A percentile compares a stretch with the other conserved stretches of the same genome.
phyloP scores from a whole-genome alignment of 1,140 invertebrate genomes.

The Diprion similis region DNA sequence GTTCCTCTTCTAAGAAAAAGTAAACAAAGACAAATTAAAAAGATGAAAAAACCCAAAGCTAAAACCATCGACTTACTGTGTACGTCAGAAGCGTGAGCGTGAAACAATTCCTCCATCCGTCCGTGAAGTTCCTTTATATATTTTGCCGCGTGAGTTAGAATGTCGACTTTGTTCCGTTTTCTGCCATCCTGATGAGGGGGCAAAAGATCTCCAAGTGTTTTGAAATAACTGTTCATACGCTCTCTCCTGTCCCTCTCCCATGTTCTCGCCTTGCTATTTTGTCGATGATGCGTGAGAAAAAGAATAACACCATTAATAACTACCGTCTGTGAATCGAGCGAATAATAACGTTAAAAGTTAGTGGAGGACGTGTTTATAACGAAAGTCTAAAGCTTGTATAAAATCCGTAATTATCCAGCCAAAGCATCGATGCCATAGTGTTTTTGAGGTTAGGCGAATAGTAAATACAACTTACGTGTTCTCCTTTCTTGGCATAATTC shows the following conservation, averaged over 20 bases:
- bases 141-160: constrained; percentile 58
- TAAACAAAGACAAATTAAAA: not conserved
- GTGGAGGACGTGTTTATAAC: not conserved
- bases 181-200: constrained; percentile 61
- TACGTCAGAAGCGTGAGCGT: constrained; percentile 49
- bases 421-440: not conserved
- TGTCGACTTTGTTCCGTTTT: constrained; percentile 61
- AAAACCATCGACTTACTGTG: constrained; percentile 45
- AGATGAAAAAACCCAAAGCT: not conserved
- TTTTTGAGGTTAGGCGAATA: not conserved
- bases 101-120: constrained; percentile 54
- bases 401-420: not conserved
- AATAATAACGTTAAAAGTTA: not conserved
- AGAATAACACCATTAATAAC: constrained; percentile 15
- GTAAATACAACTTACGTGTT: constrained; percentile 47
- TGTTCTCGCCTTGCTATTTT: constrained; percentile 58
- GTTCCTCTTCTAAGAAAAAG: constrained; percentile 52
- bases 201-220: constrained; percentile 57
- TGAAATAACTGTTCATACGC: constrained; percentile 62
- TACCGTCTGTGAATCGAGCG: not conserved
- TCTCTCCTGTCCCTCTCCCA: constrained; percentile 64
- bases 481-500: constrained; percentile 61
- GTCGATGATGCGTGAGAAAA: constrained; percentile 11
- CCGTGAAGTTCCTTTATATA: constrained; percentile 61
- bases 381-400: constrained; percentile 24